Conservation (phyloP, 2,888 invertebrate genomes). For the Drosophila putrida region DNA sequence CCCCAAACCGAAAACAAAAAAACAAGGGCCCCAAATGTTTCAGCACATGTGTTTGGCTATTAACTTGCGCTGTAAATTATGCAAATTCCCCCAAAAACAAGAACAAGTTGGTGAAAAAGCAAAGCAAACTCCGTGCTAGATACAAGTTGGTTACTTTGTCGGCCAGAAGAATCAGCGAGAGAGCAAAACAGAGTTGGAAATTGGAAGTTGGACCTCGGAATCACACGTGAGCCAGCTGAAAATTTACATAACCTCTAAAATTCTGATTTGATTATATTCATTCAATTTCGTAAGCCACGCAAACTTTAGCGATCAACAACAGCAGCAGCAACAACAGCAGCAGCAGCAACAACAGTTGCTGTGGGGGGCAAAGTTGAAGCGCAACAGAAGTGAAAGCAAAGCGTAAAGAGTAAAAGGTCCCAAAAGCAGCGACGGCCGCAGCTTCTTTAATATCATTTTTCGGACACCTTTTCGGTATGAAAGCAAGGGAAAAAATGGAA, state of each 20-base stretch:
- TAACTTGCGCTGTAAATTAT: constrained; percentile 72
- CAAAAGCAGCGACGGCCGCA: constrained; percentile 19
- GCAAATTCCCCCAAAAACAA: constrained; percentile 59
- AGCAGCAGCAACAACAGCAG: constrained; percentile 9
- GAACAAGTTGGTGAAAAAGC: constrained; percentile 22
- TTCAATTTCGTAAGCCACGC: constrained; percentile 73
- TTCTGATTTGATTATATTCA: constrained; percentile 75
- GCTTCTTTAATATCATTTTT: constrained; percentile 17
- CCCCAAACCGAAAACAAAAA: not conserved
- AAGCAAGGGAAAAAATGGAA: constrained; percentile 26
- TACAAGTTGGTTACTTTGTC: constrained; percentile 49
- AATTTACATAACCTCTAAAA: constrained; percentile 76
- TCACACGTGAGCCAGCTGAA: constrained; percentile 37
- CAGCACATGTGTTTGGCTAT: constrained; percentile 70
- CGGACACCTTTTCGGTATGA: constrained; percentile 40
- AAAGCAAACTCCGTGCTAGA: constrained; percentile 30
- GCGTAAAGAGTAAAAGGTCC: constrained; percentile 14
- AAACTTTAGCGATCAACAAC: constrained; percentile 25
- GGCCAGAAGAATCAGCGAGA: not conserved
- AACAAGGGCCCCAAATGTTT: constrained; percentile 24
- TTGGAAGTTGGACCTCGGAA: not conserved
- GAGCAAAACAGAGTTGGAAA: constrained; percentile 5
- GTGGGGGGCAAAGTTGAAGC: constrained; percentile 28
- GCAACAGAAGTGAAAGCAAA: constrained; percentile 37
- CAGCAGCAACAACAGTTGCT: constrained; percentile 8